A percentile compares a stretch with the other conserved stretches of the same genome.
These are phyloP conservation scores for Sakesphorus luctuosus DNA, from an alignment of 2,113 vertebrate genomes.

Conservation along the genomic window DNA sequence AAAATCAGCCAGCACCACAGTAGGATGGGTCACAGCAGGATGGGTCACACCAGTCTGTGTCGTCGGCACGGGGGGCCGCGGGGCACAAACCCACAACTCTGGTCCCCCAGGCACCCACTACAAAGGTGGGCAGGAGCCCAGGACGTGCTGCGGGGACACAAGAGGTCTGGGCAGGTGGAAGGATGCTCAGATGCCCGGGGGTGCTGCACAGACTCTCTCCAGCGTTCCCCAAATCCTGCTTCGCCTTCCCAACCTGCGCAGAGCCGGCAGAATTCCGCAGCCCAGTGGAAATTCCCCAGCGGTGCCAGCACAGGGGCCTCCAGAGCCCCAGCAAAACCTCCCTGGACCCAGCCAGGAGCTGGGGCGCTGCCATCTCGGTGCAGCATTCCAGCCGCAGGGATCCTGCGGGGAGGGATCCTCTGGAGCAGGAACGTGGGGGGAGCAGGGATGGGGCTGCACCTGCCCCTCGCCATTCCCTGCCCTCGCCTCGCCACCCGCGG, in stretches of 20 bases:
- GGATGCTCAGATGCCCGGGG: background rate
- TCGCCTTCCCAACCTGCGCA: background rate
- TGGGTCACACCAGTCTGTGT: rapidly evolving
- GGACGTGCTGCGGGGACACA: rapidly evolving
- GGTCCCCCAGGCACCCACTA: rapidly evolving
- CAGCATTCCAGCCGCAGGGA: background rate
- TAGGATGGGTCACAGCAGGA: rapidly evolving
- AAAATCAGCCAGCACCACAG: rapidly evolving
- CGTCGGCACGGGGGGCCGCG: rapidly evolving
- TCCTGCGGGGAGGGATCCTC: rapidly evolving
- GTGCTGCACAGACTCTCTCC: background rate
- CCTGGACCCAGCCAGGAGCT: background rate
- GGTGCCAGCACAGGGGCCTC: background rate
- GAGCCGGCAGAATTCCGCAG: background rate
- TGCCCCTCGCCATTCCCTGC: background rate
- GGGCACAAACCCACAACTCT: rapidly evolving
- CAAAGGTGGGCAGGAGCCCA: background rate
- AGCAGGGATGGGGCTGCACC: background rate
- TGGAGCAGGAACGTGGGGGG: rapidly evolving
- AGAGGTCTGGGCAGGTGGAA: background rate
- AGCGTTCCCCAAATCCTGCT: rapidly evolving
- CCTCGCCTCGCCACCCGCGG: background rate
- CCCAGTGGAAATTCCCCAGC: constrained; percentile 35
- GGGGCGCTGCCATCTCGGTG: background rate
- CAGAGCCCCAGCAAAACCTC: background rate